Conservation (phyloP, 2,113 vertebrate genomes). For the Heterocephalus glaber region DNA sequence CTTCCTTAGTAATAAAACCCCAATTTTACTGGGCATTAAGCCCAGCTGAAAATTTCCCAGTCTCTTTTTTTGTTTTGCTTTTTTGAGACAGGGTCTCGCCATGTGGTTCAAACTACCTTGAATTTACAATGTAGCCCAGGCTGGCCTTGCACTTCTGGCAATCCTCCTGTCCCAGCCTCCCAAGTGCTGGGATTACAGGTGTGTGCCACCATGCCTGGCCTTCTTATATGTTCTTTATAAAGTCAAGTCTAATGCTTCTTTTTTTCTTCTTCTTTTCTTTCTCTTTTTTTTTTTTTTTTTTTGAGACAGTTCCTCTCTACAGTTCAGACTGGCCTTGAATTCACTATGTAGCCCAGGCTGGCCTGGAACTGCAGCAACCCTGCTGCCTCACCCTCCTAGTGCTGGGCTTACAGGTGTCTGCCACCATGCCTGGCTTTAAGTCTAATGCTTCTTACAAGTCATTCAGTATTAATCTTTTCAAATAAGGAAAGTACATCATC, state of each 20-base stretch:
- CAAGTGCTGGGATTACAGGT: not conserved
- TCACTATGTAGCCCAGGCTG: not conserved
- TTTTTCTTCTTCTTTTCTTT: no score
- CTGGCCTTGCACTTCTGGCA: not conserved
- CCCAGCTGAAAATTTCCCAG: conserved; percentile 13
- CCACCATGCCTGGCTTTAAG: not conserved
- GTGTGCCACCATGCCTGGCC: not conserved
- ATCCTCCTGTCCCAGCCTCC: not conserved
- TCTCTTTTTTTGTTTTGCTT: not conserved
- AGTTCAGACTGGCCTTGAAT: not conserved
- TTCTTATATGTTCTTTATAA: no score
- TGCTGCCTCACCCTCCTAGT: not conserved
- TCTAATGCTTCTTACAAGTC: conserved; percentile 23
- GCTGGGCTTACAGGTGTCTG: not conserved
- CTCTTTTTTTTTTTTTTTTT: no score
- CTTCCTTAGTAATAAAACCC: conserved; percentile 16
- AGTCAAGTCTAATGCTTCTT: conserved; percentile 36
- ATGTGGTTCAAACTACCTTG: not conserved
- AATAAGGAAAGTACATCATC: conserved; percentile 17
- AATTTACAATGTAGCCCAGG: not conserved
- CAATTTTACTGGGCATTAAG: not conserved
- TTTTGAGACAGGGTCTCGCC: not conserved
- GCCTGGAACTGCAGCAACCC: not conserved
- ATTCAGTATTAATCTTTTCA: conserved; percentile 41
- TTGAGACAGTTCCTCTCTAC: no score